phyloP scores from a whole-genome alignment of 2,113 vertebrate species.

The Megaleporinus macrocephalus region DNA sequence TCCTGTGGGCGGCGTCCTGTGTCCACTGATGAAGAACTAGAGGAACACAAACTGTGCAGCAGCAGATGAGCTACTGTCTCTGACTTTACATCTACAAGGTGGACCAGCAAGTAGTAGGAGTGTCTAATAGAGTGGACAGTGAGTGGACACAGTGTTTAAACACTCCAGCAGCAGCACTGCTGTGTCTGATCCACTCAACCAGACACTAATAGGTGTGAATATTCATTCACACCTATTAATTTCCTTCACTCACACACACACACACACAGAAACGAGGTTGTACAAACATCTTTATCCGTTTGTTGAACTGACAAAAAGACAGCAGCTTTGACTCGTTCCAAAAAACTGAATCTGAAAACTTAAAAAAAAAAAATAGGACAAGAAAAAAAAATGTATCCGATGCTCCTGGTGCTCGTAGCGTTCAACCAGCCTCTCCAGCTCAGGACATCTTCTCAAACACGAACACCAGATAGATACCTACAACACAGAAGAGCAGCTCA shows the following conservation, averaged over 20 bases:
- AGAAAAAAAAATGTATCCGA: neutral
- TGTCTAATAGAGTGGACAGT: too few relatives aligned
- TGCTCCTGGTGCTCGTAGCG: neutral
- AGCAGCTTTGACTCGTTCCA: slow-evolving; percentile 2
- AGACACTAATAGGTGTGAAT: too few relatives aligned
- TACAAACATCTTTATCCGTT: slow-evolving; percentile 13
- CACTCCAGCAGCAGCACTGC: too few relatives aligned
- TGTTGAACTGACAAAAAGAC: slow-evolving; percentile 7
- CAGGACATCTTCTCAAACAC: slow-evolving; percentile 90
- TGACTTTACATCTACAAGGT: too few relatives aligned
- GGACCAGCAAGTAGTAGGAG: too few relatives aligned
- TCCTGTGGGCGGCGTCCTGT: too few relatives aligned
- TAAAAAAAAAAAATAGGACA: neutral
- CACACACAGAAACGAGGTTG: neutral
- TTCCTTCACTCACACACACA: neutral
- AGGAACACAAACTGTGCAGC: too few relatives aligned
- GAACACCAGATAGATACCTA: slow-evolving; percentile 95
- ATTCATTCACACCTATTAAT: neutral
- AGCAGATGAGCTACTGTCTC: too few relatives aligned
- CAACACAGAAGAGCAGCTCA: slow-evolving; percentile 7
- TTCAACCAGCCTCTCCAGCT: slow-evolving; percentile 21
- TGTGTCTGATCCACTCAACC: too few relatives aligned
- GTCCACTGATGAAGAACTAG: too few relatives aligned
- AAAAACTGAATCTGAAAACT: neutral
- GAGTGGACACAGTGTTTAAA: too few relatives aligned